Evolutionary conservation across 1,140 invertebrate species (phyloP), one percentile per base, ranked within the genome.

Genomic region (Drosophila pandora): DNA sequence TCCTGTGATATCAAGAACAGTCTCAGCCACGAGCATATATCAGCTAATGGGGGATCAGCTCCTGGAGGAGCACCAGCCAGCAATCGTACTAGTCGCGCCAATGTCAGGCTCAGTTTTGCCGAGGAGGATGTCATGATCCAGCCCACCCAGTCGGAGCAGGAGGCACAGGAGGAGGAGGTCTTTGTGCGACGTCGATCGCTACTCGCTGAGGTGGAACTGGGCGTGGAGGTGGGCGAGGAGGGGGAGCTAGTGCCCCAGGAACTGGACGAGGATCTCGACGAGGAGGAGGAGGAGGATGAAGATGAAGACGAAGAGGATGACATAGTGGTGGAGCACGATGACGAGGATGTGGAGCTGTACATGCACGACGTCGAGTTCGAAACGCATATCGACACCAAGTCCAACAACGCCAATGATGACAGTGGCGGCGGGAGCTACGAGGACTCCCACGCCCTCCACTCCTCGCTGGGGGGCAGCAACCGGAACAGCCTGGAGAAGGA

Each of bases 331-430:
- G 89, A 91, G 13, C 76, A 87, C 12, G 85, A 85, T 23, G 84
- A 84, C 5, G 80, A 75, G 23, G 82, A 73, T 1, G 80, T 64
- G 5, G 90, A 87, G 48, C 74, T 90, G 7, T 90, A 79, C 8
- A 92, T 94, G 69, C 93, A 94, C 39, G 93, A 94, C 17, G 41
- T 43, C 41, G 93, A 94, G n/a, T 93, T 93, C 30, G 94, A 95
- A 23, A 91, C 88, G 39, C 82, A 91, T 65, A 90, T 91, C 61
- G 85, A 91, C 28, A 72, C 81, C 50, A 87, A 87, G 32, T 84
- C 90, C 23, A 91, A 90, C 39, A 91, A 91, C 73, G 88, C 90
- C 34, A 91, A 91, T 53, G 90, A 91, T 65, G 90, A 91, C 53
- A 91, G 90, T 25, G 90, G 90, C 52, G 90, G 90, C 22, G 90